phyloP scores from a whole-genome alignment of 1,140 invertebrate species.

The Achroia grisella region DNA sequence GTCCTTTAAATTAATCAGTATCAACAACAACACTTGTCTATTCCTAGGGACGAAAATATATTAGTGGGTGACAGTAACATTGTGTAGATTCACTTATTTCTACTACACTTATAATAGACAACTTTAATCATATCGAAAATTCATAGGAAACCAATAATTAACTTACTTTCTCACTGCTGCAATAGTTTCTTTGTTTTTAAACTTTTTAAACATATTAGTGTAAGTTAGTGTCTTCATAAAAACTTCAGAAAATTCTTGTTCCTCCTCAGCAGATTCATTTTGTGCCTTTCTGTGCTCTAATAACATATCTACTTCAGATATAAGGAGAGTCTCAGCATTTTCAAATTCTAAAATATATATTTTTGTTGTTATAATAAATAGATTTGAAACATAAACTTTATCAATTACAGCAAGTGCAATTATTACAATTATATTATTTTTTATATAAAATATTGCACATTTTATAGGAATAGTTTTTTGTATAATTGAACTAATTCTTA shows the following conservation, averaged over 20 bases:
- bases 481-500: too few species aligned
- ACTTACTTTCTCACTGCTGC: conserved; percentile 91
- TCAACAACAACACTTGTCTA: too few species aligned
- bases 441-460: too few species aligned
- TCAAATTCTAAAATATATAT: conserved; percentile 91
- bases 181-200: conserved; percentile 99
- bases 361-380: background rate
- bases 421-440: too few species aligned
- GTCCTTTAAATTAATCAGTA: too few species aligned
- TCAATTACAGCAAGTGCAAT: background rate
- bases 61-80: too few species aligned
- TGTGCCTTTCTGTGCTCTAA: conserved; percentile 97
- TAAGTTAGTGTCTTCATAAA: conserved; percentile 99
- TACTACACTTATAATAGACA: too few species aligned
- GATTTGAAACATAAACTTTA: background rate
- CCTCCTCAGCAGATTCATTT: conserved; percentile 98
- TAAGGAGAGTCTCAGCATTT: conserved; percentile 97
- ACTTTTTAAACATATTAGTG: conserved; percentile 95
- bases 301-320: conserved; percentile 99
- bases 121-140: too few species aligned
- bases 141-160: background rate
- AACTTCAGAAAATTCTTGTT: conserved; percentile 98
- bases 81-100: too few species aligned
- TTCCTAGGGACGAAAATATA: too few species aligned
- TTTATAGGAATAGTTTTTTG: too few species aligned